A percentile compares a stretch with the other conserved stretches of the same genome.
Conservation (phyloP, 2,113 vertebrate genomes). For the Antigone vipio region DNA sequence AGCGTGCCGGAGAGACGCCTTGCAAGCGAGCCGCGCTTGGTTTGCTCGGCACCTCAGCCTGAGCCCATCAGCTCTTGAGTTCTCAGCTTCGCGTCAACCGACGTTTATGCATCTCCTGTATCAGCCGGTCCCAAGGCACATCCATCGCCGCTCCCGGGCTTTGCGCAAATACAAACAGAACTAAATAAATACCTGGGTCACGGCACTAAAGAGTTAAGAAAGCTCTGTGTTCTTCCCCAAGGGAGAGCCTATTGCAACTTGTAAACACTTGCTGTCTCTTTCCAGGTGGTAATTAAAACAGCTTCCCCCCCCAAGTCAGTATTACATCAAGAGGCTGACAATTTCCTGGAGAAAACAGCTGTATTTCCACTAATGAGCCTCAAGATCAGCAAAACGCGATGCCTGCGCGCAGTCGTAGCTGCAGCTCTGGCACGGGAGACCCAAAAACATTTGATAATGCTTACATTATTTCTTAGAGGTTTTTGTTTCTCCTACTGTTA, state of each 20-base stretch:
- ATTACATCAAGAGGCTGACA: background rate
- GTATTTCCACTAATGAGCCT: slow-evolving; percentile 18
- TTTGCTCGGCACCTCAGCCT: background rate
- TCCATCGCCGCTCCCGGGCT: background rate
- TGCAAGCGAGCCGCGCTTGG: background rate
- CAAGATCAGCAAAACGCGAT: background rate
- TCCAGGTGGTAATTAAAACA: background rate
- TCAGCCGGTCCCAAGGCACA: background rate
- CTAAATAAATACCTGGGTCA: background rate
- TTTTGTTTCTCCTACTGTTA: background rate
- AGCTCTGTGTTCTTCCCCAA: background rate
- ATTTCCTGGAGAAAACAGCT: slow-evolving; percentile 13
- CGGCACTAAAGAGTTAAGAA: background rate
- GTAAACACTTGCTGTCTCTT: background rate
- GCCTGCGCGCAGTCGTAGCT: background rate
- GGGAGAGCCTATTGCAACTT: background rate
- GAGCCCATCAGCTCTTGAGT: background rate
- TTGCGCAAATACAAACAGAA: background rate
- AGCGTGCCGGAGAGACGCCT: background rate
- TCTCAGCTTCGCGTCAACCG: background rate
- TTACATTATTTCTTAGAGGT: background rate
- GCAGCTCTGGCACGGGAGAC: background rate
- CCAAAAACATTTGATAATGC: background rate
- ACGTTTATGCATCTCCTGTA: background rate
- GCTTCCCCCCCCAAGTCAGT: background rate